These are phyloP conservation scores for Diorhabda sublineata DNA, from an alignment of 1,140 invertebrate genomes.

Conservation along the genomic window DNA sequence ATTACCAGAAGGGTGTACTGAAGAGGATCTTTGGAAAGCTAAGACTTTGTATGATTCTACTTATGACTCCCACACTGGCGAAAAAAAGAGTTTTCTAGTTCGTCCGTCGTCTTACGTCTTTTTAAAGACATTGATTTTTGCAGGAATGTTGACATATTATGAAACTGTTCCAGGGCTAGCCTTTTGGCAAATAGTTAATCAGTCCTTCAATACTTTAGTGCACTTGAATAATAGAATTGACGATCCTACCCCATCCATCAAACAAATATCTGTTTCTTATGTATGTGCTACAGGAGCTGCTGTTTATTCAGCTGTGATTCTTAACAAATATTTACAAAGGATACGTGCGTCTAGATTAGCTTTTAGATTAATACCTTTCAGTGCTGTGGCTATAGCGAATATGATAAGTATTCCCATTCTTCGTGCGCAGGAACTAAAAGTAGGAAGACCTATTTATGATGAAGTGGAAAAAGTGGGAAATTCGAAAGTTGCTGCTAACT, in stretches of 20 bases:
- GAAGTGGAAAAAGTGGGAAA: neutral
- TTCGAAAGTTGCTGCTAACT: neutral
- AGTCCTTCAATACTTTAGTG: neutral
- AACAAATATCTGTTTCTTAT: neutral
- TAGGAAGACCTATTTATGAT: neutral
- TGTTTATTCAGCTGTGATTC: neutral
- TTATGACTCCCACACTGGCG: neutral
- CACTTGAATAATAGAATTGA: neutral
- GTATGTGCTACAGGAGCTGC: neutral
- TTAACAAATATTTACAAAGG: neutral
- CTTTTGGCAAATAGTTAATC: neutral
- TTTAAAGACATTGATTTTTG: neutral
- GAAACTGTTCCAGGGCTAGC: neutral
- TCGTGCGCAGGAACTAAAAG: neutral
- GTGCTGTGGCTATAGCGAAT: neutral
- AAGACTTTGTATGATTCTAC: neutral
- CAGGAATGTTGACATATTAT: neutral
- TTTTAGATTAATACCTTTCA: neutral
- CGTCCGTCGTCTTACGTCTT: neutral
- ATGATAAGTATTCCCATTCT: neutral
- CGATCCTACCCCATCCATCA: neutral
- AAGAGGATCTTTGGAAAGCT: neutral
- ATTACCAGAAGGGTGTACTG: neutral
- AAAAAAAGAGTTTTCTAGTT: neutral
- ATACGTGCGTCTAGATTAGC: neutral